A percentile compares a stretch with the other conserved stretches of the same genome.
These are phyloP conservation scores for Anguilla pacifica DNA, from an alignment of 2,797 vertebrate genomes.

Conservation along the genomic window DNA sequence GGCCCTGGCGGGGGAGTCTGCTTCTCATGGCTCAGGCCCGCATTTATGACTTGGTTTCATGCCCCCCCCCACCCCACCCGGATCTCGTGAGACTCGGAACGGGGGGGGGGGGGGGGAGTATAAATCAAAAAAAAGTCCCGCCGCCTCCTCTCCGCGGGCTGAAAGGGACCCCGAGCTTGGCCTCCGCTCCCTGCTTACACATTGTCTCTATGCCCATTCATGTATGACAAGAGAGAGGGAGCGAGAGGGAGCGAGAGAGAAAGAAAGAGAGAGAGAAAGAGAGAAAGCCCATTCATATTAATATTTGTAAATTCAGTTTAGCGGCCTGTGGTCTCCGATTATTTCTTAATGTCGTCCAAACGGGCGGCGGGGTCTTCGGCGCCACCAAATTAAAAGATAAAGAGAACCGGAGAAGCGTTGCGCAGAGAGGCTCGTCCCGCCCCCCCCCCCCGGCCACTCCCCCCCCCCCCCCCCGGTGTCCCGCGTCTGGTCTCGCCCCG, in stretches of 20 bases:
- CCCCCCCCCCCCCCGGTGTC: not conserved
- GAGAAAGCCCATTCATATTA: constrained; percentile 50
- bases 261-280: constrained; percentile 21
- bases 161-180: constrained; percentile 24
- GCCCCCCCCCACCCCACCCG: not conserved
- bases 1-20: constrained; percentile 60
- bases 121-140: constrained; percentile 22
- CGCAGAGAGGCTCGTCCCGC: too few relatives aligned
- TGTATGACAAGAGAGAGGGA: constrained; percentile 36
- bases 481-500: too few relatives aligned
- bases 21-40: constrained; percentile 58
- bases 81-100: constrained; percentile 35
- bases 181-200: constrained; percentile 29
- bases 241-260: not conserved
- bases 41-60: constrained; percentile 24
- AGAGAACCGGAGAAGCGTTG: constrained; percentile 49
- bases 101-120: constrained; percentile 20
- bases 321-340: constrained; percentile 69
- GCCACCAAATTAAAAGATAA: constrained; percentile 65
- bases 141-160: not conserved
- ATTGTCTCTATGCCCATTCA: constrained; percentile 41
- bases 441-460: not conserved
- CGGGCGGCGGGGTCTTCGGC: constrained; percentile 65
- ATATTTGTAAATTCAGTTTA: constrained; percentile 67
- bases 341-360: constrained; percentile 71